Evolutionary conservation across 1,140 invertebrate species (phyloP), one percentile per base, ranked within the genome.

Genomic region (Halyomorpha halys): DNA sequence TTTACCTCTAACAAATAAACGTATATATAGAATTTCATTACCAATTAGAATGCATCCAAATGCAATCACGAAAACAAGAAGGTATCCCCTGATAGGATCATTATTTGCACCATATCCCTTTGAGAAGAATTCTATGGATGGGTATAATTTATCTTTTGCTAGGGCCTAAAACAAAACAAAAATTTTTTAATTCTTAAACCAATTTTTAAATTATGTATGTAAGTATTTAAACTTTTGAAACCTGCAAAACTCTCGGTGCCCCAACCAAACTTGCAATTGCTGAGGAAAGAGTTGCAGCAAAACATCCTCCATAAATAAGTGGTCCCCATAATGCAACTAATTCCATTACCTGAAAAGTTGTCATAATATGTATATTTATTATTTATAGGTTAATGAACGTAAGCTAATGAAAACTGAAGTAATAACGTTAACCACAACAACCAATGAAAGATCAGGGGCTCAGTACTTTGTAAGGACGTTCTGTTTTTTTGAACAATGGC

Each of bases 101-200:
- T 83, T 79, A 68, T 78, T 79, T 61, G 78, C 79, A 34, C 84
- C 83, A 71, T 80, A 82, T 18, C 82, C 83, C 73, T 81, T 80
- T 14, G 78, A 82, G 73, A 87, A 87, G 64, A 78, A 76, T 39
- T 78, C 73, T 67, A 98, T 87, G 66, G 87, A 86, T 0, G 96
- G 96, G 76, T 98, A 99, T 14, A 99, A 76, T 70, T 90, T 89
- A 75, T 99, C 96, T 74, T 94, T 91, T 72, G 94, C 97, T 11
- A 99, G 80, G 56, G 94, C 94, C 83, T 97, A 76, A 44, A 76
- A 83, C 67, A 49, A 4, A 65, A 59, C n/a, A n/a, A n/a, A n/a
- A 54, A 16, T 30, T 49, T 54, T 19, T 25, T 30, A 44, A 6
- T 59, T 59, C 5, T 39, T 39, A 39, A 6, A 39, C 5, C 11